These are phyloP conservation scores for Xestia c-nigrum DNA, from an alignment of 2,888 invertebrate species.

Conservation along the genomic window DNA sequence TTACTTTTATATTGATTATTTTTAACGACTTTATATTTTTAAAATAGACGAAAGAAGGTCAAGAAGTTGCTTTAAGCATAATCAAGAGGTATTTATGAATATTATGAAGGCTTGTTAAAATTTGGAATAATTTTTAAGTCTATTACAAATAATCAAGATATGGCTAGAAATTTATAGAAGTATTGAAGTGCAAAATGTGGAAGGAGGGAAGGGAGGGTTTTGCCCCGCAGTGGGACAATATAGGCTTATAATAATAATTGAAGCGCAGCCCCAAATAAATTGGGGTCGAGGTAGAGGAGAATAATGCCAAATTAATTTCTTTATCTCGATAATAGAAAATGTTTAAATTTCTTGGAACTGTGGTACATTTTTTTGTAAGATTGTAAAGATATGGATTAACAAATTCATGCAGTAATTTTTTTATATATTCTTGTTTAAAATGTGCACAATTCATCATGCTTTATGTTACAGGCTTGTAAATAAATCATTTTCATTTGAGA, in stretches of 20 bases:
- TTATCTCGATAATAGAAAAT: not conserved
- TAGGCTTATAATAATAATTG: too few species aligned
- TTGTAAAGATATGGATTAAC: not conserved
- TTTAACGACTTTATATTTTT: not conserved
- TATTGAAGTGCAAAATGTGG: not conserved
- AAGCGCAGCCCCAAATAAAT: not conserved
- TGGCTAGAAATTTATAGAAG: not conserved
- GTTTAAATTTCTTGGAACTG: too few species aligned
- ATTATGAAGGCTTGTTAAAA: not conserved
- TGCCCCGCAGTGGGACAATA: too few species aligned
- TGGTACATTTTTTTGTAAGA: too few species aligned
- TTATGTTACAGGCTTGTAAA: not conserved
- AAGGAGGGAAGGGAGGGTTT: too few species aligned
- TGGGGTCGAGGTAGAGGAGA: not conserved
- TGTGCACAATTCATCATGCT: not conserved
- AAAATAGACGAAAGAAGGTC: not conserved
- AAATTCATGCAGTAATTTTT: not conserved
- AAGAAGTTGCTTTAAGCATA: not conserved
- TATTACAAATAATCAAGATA: not conserved
- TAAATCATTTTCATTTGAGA: not conserved
- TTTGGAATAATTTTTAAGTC: not conserved
- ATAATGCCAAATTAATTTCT: not conserved
- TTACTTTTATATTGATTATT: constrained; percentile 2
- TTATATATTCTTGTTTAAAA: not conserved
- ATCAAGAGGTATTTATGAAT: not conserved